phyloP scores from a whole-genome alignment of 2,797 vertebrate species.

The Girardinus metallicus region DNA sequence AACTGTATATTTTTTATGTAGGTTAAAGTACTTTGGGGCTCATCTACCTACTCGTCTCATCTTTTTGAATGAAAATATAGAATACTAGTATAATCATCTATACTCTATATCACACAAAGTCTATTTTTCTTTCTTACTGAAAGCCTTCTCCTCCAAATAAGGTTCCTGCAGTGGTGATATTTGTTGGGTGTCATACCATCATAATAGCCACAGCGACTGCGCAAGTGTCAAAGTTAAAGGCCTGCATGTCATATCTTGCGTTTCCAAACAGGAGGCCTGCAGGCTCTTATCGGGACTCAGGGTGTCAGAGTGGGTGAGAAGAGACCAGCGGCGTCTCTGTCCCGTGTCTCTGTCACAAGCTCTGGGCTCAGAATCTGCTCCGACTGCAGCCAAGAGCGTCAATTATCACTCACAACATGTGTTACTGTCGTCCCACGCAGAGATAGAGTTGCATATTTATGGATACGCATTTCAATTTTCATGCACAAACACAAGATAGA shows the following conservation, averaged over 20 bases:
- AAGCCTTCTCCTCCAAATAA: constrained; percentile 16
- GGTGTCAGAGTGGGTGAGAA: constrained; percentile 72
- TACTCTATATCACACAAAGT: neutral
- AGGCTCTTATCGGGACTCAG: constrained; percentile 49
- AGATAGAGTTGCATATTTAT: constrained; percentile 18
- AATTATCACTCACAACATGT: constrained; percentile 40
- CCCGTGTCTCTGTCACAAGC: constrained; percentile 62
- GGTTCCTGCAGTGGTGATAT: constrained; percentile 6
- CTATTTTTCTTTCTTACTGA: neutral
- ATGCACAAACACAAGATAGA: neutral
- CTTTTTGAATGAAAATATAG: neutral
- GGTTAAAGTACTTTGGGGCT: neutral
- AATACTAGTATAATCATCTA: too few species aligned
- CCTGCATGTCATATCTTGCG: constrained; percentile 41
- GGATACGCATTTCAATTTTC: neutral
- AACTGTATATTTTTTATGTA: neutral
- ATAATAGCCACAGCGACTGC: neutral
- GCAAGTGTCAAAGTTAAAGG: constrained; percentile 41
- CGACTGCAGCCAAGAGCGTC: constrained; percentile 53
- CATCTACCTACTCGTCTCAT: neutral
- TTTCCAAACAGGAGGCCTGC: constrained; percentile 21
- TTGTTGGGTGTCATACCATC: constrained; percentile 3
- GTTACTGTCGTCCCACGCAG: constrained; percentile 45
- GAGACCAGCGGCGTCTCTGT: constrained; percentile 63
- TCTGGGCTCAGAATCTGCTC: constrained; percentile 38